A percentile compares a stretch with the other conserved stretches of the same genome.
Evolutionary conservation across 2,888 invertebrate species (phyloP).

Genomic region (Ennomos fuscantarius): DNA sequence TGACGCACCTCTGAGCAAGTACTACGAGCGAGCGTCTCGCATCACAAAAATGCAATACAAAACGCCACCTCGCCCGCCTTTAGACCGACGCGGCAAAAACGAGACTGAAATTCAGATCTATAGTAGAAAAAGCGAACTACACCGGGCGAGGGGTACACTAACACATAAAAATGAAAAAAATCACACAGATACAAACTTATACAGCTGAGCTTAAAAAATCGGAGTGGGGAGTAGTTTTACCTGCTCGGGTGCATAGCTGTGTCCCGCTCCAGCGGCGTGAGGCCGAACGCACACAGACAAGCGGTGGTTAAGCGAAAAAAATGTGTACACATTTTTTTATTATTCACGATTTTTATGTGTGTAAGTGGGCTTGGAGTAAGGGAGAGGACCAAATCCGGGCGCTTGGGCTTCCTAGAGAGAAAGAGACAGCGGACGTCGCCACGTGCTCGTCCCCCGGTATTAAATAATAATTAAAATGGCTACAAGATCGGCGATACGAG

Average conservation of each 20-base stretch:
- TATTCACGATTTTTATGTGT: constrained; percentile 85
- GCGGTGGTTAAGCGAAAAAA: constrained; percentile 83
- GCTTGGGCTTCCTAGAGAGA: constrained; percentile 49
- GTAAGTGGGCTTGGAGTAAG: constrained; percentile 82
- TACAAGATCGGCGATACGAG: constrained; percentile 82
- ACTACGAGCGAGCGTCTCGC: constrained; percentile 62
- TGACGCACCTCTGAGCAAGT: constrained; percentile 48
- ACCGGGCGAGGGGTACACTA: constrained; percentile 84
- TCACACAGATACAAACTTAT: constrained; percentile 80
- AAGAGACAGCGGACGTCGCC: constrained; percentile 70
- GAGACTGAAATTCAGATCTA: constrained; percentile 86
- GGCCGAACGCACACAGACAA: constrained; percentile 76
- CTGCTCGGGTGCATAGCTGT: constrained; percentile 57
- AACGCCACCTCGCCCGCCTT: constrained; percentile 80
- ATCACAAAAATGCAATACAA: constrained; percentile 79
- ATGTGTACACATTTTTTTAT: constrained; percentile 86
- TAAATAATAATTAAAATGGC: constrained; percentile 86
- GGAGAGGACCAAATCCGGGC: constrained; percentile 57
- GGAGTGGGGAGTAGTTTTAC: constrained; percentile 72
- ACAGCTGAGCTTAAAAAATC: constrained; percentile 82
- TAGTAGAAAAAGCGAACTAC: constrained; percentile 86
- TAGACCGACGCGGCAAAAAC: constrained; percentile 85
- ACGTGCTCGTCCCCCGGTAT: constrained; percentile 84
- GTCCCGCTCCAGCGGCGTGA: constrained; percentile 74
- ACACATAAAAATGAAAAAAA: constrained; percentile 85